phyloP scores from a whole-genome alignment of 2,888 invertebrate species.

The Coecobrya sp. region DNA sequence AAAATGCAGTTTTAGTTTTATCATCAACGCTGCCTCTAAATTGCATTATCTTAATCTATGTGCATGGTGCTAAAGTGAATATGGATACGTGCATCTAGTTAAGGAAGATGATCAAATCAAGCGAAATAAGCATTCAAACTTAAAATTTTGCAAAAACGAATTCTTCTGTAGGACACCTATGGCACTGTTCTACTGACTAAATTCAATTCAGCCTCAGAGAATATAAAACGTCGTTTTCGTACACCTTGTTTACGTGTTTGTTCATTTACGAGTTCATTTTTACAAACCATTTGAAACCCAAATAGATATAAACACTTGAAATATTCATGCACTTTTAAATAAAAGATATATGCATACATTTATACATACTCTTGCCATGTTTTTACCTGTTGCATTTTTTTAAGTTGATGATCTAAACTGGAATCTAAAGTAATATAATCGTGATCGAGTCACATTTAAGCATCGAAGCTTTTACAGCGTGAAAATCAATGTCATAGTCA shows the following conservation, averaged over 20 bases:
- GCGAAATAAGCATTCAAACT: background rate
- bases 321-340: no score
- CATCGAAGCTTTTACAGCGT: constrained; percentile 36
- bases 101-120: constrained; percentile 18
- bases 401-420: background rate
- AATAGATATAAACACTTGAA: no score
- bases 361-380: background rate
- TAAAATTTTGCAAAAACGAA: constrained; percentile 21
- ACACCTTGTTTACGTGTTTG: no score
- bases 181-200: constrained; percentile 17
- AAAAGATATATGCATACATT: no score
- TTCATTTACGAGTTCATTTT: no score
- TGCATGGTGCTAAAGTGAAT: background rate
- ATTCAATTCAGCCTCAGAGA: background rate
- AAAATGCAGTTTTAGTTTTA: background rate
- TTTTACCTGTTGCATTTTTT: background rate
- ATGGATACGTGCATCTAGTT: background rate
- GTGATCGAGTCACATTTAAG: constrained; percentile 51
- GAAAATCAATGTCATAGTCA: constrained; percentile 66
- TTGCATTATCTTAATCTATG: constrained; percentile 20
- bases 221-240: no score
- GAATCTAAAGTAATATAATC: background rate
- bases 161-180: background rate
- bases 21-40: background rate
- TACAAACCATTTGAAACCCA: no score